Evolutionary conservation across 2,113 vertebrate species (phyloP).

Genomic region (Callaeas wilsoni): DNA sequence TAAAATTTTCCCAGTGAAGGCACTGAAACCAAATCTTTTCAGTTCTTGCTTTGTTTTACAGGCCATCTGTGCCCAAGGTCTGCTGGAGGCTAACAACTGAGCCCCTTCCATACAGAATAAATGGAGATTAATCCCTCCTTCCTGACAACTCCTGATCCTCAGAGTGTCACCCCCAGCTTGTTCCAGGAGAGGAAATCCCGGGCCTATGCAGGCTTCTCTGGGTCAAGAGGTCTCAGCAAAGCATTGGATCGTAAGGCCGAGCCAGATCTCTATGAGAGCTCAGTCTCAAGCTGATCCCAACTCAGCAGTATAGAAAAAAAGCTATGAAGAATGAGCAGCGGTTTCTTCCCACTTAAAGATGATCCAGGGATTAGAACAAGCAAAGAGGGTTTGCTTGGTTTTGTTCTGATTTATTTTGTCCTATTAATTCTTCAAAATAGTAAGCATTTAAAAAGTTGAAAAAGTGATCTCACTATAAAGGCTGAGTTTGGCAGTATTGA

Average conservation of each 20-base stretch:
- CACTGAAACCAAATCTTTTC: background rate
- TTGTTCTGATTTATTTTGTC: background rate
- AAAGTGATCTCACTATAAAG: background rate
- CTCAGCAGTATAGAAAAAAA: background rate
- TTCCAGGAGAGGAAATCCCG: background rate
- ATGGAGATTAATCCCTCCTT: background rate
- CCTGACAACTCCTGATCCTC: background rate
- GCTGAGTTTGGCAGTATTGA: background rate
- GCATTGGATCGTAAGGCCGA: background rate
- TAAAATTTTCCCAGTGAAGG: background rate
- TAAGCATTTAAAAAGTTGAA: background rate
- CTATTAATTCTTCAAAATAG: background rate
- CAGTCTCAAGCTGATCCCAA: background rate
- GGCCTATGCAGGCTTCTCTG: background rate
- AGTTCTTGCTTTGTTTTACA: background rate
- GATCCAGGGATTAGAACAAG: background rate
- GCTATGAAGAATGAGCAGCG: background rate
- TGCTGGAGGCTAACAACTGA: background rate
- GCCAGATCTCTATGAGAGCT: background rate
- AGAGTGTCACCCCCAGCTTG: background rate
- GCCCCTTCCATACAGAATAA: background rate
- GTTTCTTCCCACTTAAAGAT: background rate
- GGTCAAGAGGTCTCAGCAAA: background rate
- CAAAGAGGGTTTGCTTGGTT: background rate
- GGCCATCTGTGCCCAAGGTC: background rate